Evolutionary conservation across 2,888 invertebrate genomes (phyloP).

Genomic region (Papilio protenor): DNA sequence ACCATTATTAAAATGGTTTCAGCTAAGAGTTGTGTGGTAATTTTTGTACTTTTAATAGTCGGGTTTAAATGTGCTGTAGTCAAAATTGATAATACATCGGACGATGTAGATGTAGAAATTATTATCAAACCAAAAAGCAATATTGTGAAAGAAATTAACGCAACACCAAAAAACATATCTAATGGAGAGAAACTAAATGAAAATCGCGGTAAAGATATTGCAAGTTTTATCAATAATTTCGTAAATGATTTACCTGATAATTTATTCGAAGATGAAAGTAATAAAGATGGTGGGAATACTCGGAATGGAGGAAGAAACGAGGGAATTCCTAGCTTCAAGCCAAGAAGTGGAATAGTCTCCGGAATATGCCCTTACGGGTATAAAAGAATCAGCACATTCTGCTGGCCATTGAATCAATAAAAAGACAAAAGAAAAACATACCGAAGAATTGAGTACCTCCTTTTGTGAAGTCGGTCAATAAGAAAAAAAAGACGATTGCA

Average conservation of each 20-base stretch:
- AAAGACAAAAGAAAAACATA: neutral
- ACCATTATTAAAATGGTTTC: neutral
- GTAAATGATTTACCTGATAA: constrained; percentile 9
- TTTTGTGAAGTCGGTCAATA: neutral
- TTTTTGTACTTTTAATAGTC: neutral
- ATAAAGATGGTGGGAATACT: neutral
- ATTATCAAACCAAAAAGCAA: neutral
- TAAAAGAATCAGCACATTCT: neutral
- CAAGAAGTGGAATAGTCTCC: neutral
- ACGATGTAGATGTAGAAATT: neutral
- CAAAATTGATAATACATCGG: neutral
- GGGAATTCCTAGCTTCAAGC: neutral
- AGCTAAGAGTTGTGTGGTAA: neutral
- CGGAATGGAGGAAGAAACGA: neutral
- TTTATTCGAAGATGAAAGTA: neutral
- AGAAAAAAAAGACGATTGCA: neutral
- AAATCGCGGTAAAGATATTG: neutral
- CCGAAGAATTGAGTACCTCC: too few species aligned
- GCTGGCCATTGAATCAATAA: neutral
- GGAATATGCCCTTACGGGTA: neutral
- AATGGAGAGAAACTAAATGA: neutral
- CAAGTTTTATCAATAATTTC: neutral
- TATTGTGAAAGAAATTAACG: neutral
- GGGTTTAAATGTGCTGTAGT: neutral
- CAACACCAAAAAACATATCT: neutral